Evolutionary conservation across 2,113 vertebrate genomes (phyloP), one percentile per base, ranked within the genome.

Genomic region (Litocranius walleri): DNA sequence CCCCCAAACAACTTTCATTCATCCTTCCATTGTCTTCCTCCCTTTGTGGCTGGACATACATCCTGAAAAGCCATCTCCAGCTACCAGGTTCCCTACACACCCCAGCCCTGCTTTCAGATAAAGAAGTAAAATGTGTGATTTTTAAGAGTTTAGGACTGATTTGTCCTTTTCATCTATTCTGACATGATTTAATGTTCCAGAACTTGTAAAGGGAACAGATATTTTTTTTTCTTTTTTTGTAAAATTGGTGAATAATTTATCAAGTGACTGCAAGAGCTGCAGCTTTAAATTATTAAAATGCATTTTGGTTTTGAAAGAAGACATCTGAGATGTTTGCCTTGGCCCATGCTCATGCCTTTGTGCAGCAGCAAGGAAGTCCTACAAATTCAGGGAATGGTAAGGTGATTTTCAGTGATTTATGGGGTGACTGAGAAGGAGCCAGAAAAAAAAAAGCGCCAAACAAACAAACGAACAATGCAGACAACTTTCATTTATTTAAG

Each of bases 181-280:
- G 98, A 98, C 95, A 64, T 97, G 98, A 98, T 98, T 97, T 98
- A 99, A 98, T 98, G 96, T 96, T 98, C 95, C 98, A 93, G 93
- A 96, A 98, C 97, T 98, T 98, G 98, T 97, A 98, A 97, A 98
- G 90, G 98, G 98, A 97, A 9, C 93, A 96, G 71, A 94, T 56
- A 83, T 90, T n/a, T 80, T 95, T 80, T 21, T 61, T 59, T 57
- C 36, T 40, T 45, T 43, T 87, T 90, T 91, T 97, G 97, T 95
- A 97, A 97, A 97, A 97, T 91, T 92, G 84, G 97, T 98, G 97
- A 99, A 98, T 99, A 98, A 99, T 99, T 99, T 95, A 99, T 98
- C 96, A 52, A 27, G 19, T 93, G 80, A 97, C 97, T 98, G 82
- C 98, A 98, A 98, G 98, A 98, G 61, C 97, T 91, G 50, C 91